Evolutionary conservation across 2,113 vertebrate species (phyloP).

Genomic region (Macaca mulatta): DNA sequence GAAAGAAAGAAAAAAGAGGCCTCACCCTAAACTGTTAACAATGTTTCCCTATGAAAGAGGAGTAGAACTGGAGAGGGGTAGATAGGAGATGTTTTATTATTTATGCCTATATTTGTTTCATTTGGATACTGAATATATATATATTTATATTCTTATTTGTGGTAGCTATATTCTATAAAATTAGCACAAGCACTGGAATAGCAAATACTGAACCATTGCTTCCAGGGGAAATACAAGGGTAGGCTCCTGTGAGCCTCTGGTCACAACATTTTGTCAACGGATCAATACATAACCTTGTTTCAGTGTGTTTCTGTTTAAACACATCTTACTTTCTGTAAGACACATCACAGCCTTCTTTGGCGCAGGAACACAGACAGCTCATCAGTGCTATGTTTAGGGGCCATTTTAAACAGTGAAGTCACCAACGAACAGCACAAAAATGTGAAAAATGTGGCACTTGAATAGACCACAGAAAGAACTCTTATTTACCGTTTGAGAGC

Average conservation of each 20-base stretch:
- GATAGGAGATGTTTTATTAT: not conserved
- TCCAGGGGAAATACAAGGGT: not conserved
- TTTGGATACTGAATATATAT: not conserved
- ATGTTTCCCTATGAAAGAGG: not conserved
- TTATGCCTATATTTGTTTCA: not conserved
- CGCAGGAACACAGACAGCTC: not conserved
- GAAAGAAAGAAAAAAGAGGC: not conserved
- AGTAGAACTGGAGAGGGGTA: not conserved
- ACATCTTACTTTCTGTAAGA: not conserved
- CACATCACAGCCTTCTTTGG: not conserved
- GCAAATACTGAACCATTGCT: not conserved
- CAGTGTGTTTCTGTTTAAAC: not conserved
- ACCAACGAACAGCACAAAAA: not conserved
- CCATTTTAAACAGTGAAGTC: not conserved
- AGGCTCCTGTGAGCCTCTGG: not conserved
- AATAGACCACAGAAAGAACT: not conserved
- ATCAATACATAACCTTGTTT: not conserved
- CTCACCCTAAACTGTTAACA: not conserved
- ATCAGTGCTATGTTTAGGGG: not conserved
- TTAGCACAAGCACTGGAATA: not conserved
- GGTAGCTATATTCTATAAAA: not conserved
- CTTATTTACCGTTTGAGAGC: not conserved
- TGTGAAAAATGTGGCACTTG: not conserved
- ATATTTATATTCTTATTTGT: not conserved
- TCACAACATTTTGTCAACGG: not conserved